A percentile compares a stretch with the other conserved stretches of the same genome.
Evolutionary conservation across 2,797 vertebrate genomes (phyloP).

Genomic region (Vespertilio murinus): DNA sequence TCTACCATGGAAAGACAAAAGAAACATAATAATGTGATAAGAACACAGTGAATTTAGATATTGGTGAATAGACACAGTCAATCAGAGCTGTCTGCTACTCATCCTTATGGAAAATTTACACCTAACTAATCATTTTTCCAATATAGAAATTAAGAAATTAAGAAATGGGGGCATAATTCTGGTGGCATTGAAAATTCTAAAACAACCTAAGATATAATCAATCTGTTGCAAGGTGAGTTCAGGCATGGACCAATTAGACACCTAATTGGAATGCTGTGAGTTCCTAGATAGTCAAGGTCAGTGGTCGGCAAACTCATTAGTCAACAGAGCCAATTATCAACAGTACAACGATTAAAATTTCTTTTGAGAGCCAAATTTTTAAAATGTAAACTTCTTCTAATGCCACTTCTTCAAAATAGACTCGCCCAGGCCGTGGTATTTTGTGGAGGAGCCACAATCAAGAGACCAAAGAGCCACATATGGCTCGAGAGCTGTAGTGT

Average conservation of each 20-base stretch:
- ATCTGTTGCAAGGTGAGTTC: neutral
- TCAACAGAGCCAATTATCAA: too few species aligned
- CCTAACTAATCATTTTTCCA: neutral
- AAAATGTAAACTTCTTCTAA: too few species aligned
- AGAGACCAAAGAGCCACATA: too few species aligned
- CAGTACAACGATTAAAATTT: too few species aligned
- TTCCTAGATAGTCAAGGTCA: too few species aligned
- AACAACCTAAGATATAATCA: neutral
- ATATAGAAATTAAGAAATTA: neutral
- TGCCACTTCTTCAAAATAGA: too few species aligned
- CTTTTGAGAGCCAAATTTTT: too few species aligned
- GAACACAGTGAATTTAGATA: conserved; percentile 7
- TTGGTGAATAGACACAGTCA: neutral
- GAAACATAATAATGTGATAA: neutral
- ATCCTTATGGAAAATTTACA: neutral
- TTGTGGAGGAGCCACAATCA: too few species aligned
- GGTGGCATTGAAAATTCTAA: neutral
- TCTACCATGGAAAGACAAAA: neutral
- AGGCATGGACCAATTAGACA: neutral
- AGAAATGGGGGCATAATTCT: neutral
- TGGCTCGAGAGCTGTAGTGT: too few species aligned
- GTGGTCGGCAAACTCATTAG: too few species aligned
- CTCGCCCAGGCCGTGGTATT: too few species aligned
- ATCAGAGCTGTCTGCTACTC: neutral
- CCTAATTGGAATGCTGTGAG: neutral